Conservation (phyloP, 2,888 invertebrate genomes). For the Macrosoma leucophasiata region DNA sequence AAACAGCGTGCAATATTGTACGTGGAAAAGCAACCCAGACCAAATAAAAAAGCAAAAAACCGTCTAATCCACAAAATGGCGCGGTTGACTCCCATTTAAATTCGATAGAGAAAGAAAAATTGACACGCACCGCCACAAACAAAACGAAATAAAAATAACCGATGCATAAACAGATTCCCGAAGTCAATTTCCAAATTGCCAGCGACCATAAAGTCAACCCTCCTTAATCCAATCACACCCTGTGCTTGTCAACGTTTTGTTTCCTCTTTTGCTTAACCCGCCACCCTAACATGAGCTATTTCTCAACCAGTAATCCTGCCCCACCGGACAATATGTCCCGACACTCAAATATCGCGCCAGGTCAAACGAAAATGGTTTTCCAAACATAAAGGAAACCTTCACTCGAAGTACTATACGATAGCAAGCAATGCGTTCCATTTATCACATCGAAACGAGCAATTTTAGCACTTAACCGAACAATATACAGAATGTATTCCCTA, state of each 20-base stretch:
- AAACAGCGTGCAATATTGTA: too few relatives aligned
- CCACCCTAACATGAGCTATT: constrained; percentile 41
- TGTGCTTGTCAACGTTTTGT: constrained; percentile 73
- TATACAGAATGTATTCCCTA: too few relatives aligned
- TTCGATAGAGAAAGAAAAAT: constrained; percentile 48
- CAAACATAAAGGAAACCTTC: constrained; percentile 26
- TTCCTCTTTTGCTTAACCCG: constrained; percentile 51
- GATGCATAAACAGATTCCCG: constrained; percentile 62
- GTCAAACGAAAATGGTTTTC: constrained; percentile 36
- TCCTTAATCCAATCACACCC: constrained; percentile 72
- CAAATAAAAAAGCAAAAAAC: too few relatives aligned
- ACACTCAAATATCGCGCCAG: constrained; percentile 28
- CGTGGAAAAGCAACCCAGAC: too few relatives aligned
- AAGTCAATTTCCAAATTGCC: constrained; percentile 73
- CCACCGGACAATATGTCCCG: constrained; percentile 5
- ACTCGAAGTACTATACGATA: constrained; percentile 38
- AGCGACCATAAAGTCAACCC: constrained; percentile 70
- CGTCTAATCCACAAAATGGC: constrained; percentile 44
- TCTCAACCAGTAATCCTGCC: constrained; percentile 18
- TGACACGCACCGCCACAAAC: constrained; percentile 52
- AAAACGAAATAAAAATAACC: constrained; percentile 55
- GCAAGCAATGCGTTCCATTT: constrained; percentile 32
- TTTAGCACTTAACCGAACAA: too few relatives aligned
- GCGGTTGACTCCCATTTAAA: constrained; percentile 33
- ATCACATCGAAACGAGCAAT: too few relatives aligned